Percentiles rank a stretch among this genome's conserved stretches.
phyloP scores from a whole-genome alignment of 2,888 invertebrate genomes.

The Chymomyza amoena region DNA sequence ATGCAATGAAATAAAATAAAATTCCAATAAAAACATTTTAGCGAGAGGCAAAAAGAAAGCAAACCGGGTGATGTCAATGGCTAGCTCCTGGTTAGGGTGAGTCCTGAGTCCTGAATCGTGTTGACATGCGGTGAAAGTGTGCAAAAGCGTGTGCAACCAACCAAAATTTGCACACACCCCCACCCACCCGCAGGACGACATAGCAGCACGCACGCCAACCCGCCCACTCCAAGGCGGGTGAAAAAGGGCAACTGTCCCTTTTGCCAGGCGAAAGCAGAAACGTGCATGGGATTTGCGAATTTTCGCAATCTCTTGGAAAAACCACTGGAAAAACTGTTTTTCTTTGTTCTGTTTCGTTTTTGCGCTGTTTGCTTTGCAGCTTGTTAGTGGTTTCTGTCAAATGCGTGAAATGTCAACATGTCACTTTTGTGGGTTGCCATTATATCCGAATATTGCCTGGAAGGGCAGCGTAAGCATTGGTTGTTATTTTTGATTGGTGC shows the following conservation, averaged over 20 bases:
- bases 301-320: slow-evolving; percentile 63
- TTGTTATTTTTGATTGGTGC: slow-evolving; percentile 2
- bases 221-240: slow-evolving; percentile 8
- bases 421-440: slow-evolving; percentile 33
- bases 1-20: slow-evolving; percentile 78
- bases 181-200: slow-evolving; percentile 6
- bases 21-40: slow-evolving; percentile 78
- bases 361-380: slow-evolving; percentile 47
- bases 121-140: slow-evolving; percentile 66
- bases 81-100: slow-evolving; percentile 3
- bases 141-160: slow-evolving; percentile 64
- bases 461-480: not conserved
- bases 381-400: slow-evolving; percentile 71
- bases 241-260: slow-evolving; percentile 31
- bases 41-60: slow-evolving; percentile 49
- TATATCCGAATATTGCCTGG: not conserved
- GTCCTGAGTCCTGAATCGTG: slow-evolving; percentile 42
- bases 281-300: slow-evolving; percentile 60
- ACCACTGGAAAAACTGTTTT: slow-evolving; percentile 65
- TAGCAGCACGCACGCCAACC: not conserved
- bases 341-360: slow-evolving; percentile 35
- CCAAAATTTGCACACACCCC: slow-evolving; percentile 61
- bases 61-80: slow-evolving; percentile 14
- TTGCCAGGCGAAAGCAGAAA: slow-evolving; percentile 25
- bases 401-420: slow-evolving; percentile 70